These are phyloP conservation scores for Ferrisia virgata DNA, from an alignment of 2,888 invertebrate species.

Conservation along the genomic window DNA sequence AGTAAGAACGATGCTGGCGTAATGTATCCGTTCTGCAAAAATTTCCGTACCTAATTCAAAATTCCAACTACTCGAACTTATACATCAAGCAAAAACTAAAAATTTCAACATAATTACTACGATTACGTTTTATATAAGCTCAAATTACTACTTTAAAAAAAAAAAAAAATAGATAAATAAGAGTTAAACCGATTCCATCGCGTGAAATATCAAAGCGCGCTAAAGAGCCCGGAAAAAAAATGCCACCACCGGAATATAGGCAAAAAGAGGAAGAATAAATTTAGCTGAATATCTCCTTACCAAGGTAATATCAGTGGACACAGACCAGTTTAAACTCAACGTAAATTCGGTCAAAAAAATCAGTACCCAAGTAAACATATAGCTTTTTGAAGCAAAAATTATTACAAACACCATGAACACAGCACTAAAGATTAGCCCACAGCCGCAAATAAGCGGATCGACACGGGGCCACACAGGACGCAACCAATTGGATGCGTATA, in stretches of 20 bases:
- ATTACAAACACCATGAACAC: constrained; percentile 83
- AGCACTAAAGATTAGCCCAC: constrained; percentile 78
- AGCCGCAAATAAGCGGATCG: constrained; percentile 89
- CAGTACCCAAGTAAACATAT: constrained; percentile 67
- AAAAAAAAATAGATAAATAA: background rate
- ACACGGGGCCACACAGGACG: constrained; percentile 64
- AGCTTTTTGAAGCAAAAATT: constrained; percentile 65
- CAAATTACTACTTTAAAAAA: background rate
- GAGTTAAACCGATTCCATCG: background rate
- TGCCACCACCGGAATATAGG: background rate
- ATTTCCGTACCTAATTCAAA: no score
- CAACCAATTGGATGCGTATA: constrained; percentile 70
- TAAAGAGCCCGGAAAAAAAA: background rate
- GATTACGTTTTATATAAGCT: no score
- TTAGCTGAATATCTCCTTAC: constrained; percentile 59
- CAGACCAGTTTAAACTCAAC: constrained; percentile 95
- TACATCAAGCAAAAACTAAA: no score
- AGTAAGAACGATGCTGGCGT: no score
- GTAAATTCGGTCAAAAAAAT: constrained; percentile 81
- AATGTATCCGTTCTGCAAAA: no score
- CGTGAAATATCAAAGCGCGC: background rate
- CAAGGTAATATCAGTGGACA: constrained; percentile 95
- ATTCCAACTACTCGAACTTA: no score
- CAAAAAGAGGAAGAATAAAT: background rate
- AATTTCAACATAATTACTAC: no score